A percentile compares a stretch with the other conserved stretches of the same genome.
phyloP scores from a whole-genome alignment of 2,113 vertebrate species.

The Charina bottae region DNA sequence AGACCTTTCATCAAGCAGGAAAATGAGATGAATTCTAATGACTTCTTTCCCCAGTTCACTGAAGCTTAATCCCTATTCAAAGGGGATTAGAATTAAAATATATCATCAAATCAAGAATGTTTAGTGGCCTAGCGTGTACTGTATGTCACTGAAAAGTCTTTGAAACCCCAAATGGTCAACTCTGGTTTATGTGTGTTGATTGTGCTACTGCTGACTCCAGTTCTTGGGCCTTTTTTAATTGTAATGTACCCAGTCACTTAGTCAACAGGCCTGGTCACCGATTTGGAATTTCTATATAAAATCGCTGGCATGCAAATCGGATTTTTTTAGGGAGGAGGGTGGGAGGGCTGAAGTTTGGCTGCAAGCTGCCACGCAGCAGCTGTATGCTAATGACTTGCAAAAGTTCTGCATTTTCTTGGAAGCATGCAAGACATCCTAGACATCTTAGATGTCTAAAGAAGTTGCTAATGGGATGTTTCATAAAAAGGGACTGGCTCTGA shows the following conservation, averaged over 20 bases:
- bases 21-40: conserved; percentile 78
- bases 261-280: conserved; percentile 22
- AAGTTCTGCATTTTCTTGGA: conserved; percentile 55
- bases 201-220: not conserved
- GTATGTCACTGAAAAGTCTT: conserved; percentile 55
- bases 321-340: not conserved
- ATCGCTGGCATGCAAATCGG: conserved; percentile 32
- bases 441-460: conserved; percentile 59
- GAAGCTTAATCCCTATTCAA: conserved; percentile 78
- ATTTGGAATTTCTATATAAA: conserved; percentile 43
- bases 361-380: conserved; percentile 56
- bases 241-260: conserved; percentile 40
- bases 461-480: conserved; percentile 66
- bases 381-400: conserved; percentile 67
- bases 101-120: conserved; percentile 73
- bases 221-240: conserved; percentile 8
- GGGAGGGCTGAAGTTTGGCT: conserved; percentile 39
- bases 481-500: not conserved
- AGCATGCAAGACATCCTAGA: conserved; percentile 45
- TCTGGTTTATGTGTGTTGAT: conserved; percentile 28
- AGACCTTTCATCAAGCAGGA: conserved; percentile 68
- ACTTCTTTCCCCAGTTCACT: conserved; percentile 60
- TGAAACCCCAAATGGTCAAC: conserved; percentile 55
- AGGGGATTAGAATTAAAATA: conserved; percentile 80
- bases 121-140: conserved; percentile 66